A percentile compares a stretch with the other conserved stretches of the same genome.
phyloP scores from a whole-genome alignment of 2,113 vertebrate genomes.

The Elephantulus edwardii region DNA sequence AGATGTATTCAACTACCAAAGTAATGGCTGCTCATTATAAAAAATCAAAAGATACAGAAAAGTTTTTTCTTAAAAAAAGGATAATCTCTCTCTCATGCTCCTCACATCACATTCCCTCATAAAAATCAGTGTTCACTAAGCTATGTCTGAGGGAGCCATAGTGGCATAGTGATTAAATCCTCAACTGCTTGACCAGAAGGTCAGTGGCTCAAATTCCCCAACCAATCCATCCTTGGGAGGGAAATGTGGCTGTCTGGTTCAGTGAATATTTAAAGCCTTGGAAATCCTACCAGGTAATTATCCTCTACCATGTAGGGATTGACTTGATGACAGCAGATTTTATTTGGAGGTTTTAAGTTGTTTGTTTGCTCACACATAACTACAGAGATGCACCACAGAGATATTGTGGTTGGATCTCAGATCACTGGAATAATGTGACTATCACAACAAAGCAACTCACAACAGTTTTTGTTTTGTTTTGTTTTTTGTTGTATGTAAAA shows the following conservation, averaged over 20 bases:
- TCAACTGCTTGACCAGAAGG: neutral
- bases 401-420: no score
- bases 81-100: neutral
- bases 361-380: no score
- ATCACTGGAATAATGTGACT: no score
- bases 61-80: conserved; percentile 3
- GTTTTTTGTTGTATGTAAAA: no score
- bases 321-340: no score
- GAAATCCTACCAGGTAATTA: neutral
- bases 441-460: no score
- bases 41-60: conserved; percentile 52
- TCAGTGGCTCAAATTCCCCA: neutral
- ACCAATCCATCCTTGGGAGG: neutral
- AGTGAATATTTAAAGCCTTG: neutral
- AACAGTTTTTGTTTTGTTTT: no score
- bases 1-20: neutral
- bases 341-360: no score
- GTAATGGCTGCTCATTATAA: conserved; percentile 36
- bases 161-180: neutral
- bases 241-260: neutral
- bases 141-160: neutral
- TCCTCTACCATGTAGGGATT: neutral
- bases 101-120: neutral
- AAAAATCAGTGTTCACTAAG: neutral
- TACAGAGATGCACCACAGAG: no score